phyloP scores from a whole-genome alignment of 2,888 invertebrate species.

The Hyposoter didymator region DNA sequence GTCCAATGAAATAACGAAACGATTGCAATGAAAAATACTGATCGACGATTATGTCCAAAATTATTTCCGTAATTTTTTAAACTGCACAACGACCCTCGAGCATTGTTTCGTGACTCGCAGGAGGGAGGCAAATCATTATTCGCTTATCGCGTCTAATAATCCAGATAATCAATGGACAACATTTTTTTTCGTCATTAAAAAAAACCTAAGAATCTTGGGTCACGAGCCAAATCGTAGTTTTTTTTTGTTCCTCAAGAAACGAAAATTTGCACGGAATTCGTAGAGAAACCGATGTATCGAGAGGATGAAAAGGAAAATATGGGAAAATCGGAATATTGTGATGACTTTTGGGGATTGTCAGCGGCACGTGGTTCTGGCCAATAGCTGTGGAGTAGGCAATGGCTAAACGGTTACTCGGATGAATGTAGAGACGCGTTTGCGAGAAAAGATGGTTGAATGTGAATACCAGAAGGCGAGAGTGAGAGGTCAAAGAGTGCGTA shows the following conservation, averaged over 20 bases:
- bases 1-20: not conserved
- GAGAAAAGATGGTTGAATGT: slow-evolving; percentile 15
- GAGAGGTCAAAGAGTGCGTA: not conserved
- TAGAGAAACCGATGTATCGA: not conserved
- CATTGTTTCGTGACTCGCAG: not conserved
- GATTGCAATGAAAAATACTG: not conserved
- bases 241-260: not conserved
- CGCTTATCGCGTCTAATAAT: not conserved
- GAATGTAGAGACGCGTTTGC: not conserved
- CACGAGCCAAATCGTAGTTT: not conserved
- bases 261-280: not conserved
- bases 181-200: not conserved
- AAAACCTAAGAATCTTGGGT: not conserved
- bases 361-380: slow-evolving; percentile 17
- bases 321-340: not conserved
- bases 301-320: not conserved
- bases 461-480: slow-evolving; percentile 29
- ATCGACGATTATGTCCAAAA: not conserved
- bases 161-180: not conserved
- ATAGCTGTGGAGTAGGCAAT: slow-evolving; percentile 1
- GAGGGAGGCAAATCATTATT: not conserved
- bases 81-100: not conserved
- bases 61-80: not conserved
- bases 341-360: not conserved
- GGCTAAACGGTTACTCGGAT: not conserved